Conservation (phyloP, 2,113 vertebrate species). For the Mustelus asterias region DNA sequence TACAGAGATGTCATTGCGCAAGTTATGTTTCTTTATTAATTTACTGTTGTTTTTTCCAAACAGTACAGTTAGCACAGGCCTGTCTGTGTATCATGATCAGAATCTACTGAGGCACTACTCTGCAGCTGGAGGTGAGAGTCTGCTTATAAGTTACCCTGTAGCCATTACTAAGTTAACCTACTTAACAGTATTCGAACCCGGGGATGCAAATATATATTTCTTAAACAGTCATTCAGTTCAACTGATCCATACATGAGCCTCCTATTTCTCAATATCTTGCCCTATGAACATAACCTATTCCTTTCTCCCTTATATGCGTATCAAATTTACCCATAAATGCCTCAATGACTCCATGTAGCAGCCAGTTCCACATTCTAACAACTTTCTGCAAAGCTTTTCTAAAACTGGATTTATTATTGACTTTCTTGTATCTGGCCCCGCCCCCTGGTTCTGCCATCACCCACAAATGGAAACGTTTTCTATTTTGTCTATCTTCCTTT, state of each 20-base stretch:
- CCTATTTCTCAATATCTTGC: not conserved
- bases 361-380: not conserved
- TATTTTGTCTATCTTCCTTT: not conserved
- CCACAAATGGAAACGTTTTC: not conserved
- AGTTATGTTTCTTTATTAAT: not conserved
- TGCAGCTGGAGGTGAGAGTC: constrained; percentile 74
- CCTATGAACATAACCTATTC: not conserved
- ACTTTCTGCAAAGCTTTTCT: not conserved
- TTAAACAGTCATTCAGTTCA: not conserved
- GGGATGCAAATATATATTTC: not conserved
- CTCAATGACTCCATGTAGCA: not conserved
- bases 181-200: not conserved
- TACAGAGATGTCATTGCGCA: not conserved
- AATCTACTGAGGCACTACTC: constrained; percentile 62
- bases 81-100: constrained; percentile 71
- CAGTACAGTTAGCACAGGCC: constrained; percentile 68
- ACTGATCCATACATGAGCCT: not conserved
- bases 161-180: not conserved
- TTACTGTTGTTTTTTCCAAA: not conserved
- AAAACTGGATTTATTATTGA: not conserved
- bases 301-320: not conserved
- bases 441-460: not conserved
- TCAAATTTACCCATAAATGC: not conserved
- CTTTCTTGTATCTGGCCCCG: not conserved
- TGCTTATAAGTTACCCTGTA: not conserved